Conservation (phyloP, 2,113 vertebrate genomes). For the Tragulus kanchil region DNA sequence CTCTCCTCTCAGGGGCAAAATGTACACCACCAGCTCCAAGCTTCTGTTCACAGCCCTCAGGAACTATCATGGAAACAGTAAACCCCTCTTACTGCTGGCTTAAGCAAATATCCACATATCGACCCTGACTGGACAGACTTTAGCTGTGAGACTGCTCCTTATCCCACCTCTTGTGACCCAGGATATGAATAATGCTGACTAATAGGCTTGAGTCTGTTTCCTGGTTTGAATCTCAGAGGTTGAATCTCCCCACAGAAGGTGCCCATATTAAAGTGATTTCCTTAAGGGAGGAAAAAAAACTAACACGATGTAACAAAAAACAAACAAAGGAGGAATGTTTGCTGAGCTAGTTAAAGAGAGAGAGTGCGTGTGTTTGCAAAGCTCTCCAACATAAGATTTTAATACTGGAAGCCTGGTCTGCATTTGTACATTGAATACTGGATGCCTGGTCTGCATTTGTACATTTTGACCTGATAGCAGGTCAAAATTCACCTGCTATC, state of each 20-base stretch:
- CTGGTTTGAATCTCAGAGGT: not conserved
- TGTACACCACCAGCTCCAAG: not conserved
- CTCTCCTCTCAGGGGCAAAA: not conserved
- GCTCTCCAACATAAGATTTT: not conserved
- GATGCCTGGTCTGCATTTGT: not conserved
- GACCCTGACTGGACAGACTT: not conserved
- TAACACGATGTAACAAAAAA: not conserved
- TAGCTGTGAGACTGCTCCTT: not conserved
- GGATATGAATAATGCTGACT: not conserved
- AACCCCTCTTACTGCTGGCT: not conserved
- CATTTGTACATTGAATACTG: not conserved
- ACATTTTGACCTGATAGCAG: not conserved
- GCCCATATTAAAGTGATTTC: not conserved
- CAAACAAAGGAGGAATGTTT: not conserved
- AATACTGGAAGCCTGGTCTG: not conserved
- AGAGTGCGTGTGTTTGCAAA: not conserved
- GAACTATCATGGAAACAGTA: not conserved
- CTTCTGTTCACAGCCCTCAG: not conserved
- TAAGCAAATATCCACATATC: not conserved
- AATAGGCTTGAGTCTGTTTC: not conserved
- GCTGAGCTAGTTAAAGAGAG: not conserved
- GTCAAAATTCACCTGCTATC: not conserved
- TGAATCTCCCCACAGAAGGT: not conserved
- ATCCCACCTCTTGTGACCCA: not conserved
- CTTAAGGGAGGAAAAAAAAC: not conserved